A percentile compares a stretch with the other conserved stretches of the same genome.
These are phyloP conservation scores for Entelurus aequoreus DNA, from an alignment of 2,113 vertebrate genomes.

Conservation along the genomic window DNA sequence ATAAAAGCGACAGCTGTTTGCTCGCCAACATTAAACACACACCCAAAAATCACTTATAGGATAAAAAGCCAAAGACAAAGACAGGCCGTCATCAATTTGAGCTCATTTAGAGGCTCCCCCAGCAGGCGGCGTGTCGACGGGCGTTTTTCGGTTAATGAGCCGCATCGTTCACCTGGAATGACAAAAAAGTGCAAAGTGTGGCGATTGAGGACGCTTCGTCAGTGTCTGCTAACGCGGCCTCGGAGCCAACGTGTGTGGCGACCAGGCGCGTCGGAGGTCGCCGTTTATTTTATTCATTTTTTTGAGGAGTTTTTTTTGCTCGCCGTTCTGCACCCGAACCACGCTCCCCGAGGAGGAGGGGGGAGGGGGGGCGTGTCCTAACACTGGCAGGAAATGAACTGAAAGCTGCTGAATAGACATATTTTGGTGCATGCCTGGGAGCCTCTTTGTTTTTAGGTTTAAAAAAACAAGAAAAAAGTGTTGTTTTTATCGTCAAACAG, in stretches of 20 bases:
- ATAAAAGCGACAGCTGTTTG: neutral
- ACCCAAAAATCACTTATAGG: neutral
- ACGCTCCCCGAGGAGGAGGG: constrained; percentile 21
- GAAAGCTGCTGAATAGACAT: constrained; percentile 58
- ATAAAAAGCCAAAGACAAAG: neutral
- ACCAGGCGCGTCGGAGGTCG: constrained; percentile 51
- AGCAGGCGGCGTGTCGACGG: constrained; percentile 70
- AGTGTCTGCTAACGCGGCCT: constrained; percentile 76
- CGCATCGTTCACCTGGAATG: constrained; percentile 76
- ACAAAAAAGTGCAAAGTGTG: constrained; percentile 82
- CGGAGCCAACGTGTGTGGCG: constrained; percentile 61
- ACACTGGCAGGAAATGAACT: constrained; percentile 56
- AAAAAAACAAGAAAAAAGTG: no score
- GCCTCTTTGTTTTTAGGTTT: neutral
- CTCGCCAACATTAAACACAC: no score
- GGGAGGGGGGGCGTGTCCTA: no score
- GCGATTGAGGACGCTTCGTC: constrained; percentile 80
- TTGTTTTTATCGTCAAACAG: no score
- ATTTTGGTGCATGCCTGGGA: constrained; percentile 37
- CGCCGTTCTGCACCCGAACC: constrained; percentile 27
- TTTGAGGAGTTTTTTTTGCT: constrained; percentile 18
- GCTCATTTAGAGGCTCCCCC: constrained; percentile 73
- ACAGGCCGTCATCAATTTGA: constrained; percentile 70
- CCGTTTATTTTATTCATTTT: constrained; percentile 22
- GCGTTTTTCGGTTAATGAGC: constrained; percentile 74